These are phyloP conservation scores for Gallinago stenura DNA, from an alignment of 2,797 vertebrate species.

Conservation along the genomic window DNA sequence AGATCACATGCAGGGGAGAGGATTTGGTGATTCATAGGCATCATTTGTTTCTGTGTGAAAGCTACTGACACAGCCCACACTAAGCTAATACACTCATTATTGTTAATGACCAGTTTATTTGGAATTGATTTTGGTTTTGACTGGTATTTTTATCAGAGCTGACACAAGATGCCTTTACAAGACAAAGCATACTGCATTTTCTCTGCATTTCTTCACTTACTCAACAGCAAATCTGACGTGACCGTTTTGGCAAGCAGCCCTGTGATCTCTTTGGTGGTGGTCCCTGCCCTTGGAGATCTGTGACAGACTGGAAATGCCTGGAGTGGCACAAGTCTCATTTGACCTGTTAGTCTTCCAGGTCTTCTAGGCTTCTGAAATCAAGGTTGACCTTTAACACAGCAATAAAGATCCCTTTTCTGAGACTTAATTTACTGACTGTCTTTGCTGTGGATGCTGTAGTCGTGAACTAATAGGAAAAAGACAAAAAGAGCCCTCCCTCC, in stretches of 20 bases:
- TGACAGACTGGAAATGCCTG: background rate
- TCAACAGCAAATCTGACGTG: background rate
- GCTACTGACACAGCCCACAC: background rate
- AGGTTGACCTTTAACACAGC: background rate
- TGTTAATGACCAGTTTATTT: conserved; percentile 19
- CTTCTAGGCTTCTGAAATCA: background rate
- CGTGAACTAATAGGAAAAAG: background rate
- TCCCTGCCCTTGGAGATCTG: background rate
- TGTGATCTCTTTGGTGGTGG: background rate
- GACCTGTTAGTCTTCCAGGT: background rate
- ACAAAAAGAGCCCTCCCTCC: background rate
- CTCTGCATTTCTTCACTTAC: background rate
- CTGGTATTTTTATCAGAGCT: background rate
- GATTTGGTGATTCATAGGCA: conserved; percentile 39
- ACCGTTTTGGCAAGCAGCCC: background rate
- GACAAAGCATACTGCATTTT: background rate
- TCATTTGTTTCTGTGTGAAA: conserved; percentile 15
- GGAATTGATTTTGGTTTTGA: background rate
- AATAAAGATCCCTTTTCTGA: background rate
- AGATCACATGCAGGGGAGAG: background rate
- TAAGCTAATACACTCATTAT: background rate
- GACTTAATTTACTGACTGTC: background rate
- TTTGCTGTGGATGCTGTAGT: background rate
- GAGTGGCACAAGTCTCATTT: rapidly evolving
- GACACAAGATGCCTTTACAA: background rate